These are phyloP conservation scores for Cyphomyrmex costatus DNA, from an alignment of 1,140 invertebrate species.

Conservation along the genomic window DNA sequence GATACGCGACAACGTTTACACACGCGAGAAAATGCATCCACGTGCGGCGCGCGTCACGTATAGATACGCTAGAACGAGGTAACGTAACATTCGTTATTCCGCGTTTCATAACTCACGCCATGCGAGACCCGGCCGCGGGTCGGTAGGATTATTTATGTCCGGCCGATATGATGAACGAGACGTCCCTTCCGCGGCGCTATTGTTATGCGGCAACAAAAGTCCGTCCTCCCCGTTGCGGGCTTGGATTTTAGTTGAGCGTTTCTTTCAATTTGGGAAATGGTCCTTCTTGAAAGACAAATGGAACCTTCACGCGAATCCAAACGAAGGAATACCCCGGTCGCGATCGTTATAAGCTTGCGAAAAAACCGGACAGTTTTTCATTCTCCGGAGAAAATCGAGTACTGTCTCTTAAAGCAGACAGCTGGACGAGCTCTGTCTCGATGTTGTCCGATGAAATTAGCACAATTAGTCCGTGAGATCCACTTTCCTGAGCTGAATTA, in stretches of 20 bases:
- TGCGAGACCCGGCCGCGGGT: neutral
- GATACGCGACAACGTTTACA: neutral
- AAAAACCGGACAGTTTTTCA: slow-evolving; percentile 15
- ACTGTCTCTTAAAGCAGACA: neutral
- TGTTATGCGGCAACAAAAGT: slow-evolving; percentile 37
- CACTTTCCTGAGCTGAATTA: neutral
- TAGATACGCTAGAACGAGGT: slow-evolving; percentile 12
- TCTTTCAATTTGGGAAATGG: neutral
- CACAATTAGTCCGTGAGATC: slow-evolving; percentile 43
- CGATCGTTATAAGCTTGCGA: slow-evolving; percentile 26
- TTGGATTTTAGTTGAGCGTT: neutral
- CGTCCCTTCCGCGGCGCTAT: slow-evolving; percentile 28
- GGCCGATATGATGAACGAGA: slow-evolving; percentile 56
- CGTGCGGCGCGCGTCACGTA: neutral
- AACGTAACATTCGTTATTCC: slow-evolving; percentile 49
- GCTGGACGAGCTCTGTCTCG: neutral
- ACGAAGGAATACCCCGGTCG: slow-evolving; percentile 24
- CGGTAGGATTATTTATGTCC: slow-evolving; percentile 43
- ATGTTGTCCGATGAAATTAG: neutral
- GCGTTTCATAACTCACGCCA: slow-evolving; percentile 43
- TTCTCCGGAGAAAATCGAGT: neutral
- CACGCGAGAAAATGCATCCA: neutral
- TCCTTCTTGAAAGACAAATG: slow-evolving; percentile 28
- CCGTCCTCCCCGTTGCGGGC: neutral
- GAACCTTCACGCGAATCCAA: neutral